Evolutionary conservation across 1,140 invertebrate genomes (phyloP), one percentile per base, ranked within the genome.

Genomic region (Cyclina sinensis): DNA sequence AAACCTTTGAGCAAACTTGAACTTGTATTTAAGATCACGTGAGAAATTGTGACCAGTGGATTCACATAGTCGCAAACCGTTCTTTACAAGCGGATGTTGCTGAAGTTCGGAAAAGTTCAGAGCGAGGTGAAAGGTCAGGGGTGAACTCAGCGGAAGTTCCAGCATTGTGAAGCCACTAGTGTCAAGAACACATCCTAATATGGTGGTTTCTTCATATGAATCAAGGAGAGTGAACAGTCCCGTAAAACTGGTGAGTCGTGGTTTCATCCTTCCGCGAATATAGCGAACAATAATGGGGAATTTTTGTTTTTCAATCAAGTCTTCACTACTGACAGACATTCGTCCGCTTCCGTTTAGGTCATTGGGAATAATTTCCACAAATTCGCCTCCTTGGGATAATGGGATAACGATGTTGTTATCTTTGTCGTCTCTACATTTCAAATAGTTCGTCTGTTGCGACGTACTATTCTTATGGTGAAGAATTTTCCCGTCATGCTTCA

Each of bases 1-100:
- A 62, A 88, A 70, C 30, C 86, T 80, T 57, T 91, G 90, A n/a
- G 90, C 88, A 78, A 92, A 91, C 76, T 91, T 92, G 82, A 90
- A 92, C 73, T 92, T 92, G 85, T 86, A 91, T 74, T 92, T 92
- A 39, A 92, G 85, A 70, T 92, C 91, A 4, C 88, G 68, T 0
- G 81, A 59, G 48, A 92, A 90, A 48, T 70, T 74, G 0, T 54
- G 51, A 14, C 85, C 85, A 11, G 62, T 85, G 5, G 51, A 57
- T 3, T 79, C 46, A 62, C 91, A 92, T 21, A 83, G 62, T 7
- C 84, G 70, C 21, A 90, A 24, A 3, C 84, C 88, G 0, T 81
- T 86, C 62, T 89, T 88, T 43, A 92, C 51, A 68, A 89, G 54
- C 9, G 91, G 85, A 51, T 83, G 48, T 14, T 51, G 24, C 27